Percentiles rank a stretch among this genome's conserved stretches.
phyloP scores from a whole-genome alignment of 2,888 invertebrate species.

The Eupithecia centaureata region DNA sequence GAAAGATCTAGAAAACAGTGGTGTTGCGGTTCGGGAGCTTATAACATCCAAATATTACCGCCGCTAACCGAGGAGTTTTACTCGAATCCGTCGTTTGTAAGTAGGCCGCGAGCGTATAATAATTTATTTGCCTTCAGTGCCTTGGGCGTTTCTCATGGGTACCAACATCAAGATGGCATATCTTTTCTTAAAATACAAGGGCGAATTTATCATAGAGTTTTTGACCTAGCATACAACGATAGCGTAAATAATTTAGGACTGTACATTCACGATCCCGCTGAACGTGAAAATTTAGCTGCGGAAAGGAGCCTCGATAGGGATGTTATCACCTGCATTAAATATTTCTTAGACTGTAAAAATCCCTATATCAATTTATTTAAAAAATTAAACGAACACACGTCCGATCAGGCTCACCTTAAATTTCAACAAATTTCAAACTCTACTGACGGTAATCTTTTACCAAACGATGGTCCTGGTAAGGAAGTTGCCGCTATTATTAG shows the following conservation, averaged over 20 bases:
- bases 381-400: neutral
- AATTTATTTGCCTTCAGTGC: constrained; percentile 19
- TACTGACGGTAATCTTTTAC: constrained; percentile 4
- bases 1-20: constrained; percentile 5
- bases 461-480: no score
- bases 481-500: no score
- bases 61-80: constrained; percentile 13
- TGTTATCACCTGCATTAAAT: no score
- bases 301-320: no score
- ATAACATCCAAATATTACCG: no score
- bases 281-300: no score
- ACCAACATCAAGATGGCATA: neutral
- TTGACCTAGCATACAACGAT: no score
- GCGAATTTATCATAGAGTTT: constrained; percentile 14
- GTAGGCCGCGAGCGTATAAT: constrained; percentile 15
- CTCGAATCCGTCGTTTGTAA: constrained; percentile 2
- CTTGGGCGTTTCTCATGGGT: no score
- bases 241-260: no score
- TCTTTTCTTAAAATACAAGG: constrained; percentile 25
- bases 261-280: no score
- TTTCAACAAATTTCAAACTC: constrained; percentile 6
- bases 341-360: no score
- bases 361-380: constrained; percentile 16
- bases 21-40: no score
- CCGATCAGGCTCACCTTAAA: constrained; percentile 6